Base-by-base conservation (phyloP, 2,888 invertebrate species). In the Neria commutata region DNA sequence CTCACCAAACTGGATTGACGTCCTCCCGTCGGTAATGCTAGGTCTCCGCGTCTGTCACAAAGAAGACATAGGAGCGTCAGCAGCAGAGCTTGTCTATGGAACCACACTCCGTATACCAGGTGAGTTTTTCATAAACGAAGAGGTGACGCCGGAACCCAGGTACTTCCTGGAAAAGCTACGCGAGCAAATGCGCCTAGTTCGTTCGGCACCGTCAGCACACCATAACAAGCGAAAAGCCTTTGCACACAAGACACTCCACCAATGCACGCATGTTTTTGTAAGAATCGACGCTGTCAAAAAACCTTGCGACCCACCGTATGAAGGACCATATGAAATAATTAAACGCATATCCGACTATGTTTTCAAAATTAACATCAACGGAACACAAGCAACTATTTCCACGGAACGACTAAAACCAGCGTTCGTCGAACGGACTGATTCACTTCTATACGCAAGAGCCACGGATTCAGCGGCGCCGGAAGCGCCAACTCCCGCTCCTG, bases 71-170 rank as follows among this genome's bases (percentile, higher is more conserved):
- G 57, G 68, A 17, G 56, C 69, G n/a, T 68, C 71, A 3, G 54
- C 74, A 19, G 71, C 75, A 1, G 70, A 77, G 52, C 56, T 80
- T 56, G 64, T 77, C 0, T 77, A 73, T 51, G 75, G 77, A 0
- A 62, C 65, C 34, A 47, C 63, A 2, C 60, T 78, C 2, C 66
- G 69, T 1, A 47, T 78, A 5, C 77, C 74, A 1, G 61, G 62
- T 2, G 61, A 58, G 33, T 63, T 61, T 23, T 60, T 62, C 24
- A 55, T 29, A 11, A 49, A 57, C 40, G 63, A 61, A 23, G 54
- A 64, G 42, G 49, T 49, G 14, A 16, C 21, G 8, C 26, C 33
- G 11, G 24, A 58, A 11, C 45, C 57, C 19, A 26, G 53, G 24
- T 25, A 23, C 16, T 57, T 62, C 42, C 34, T 56, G 1, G 45